phyloP scores from a whole-genome alignment of 2,113 vertebrate genomes.

The Malurus cyaneus region DNA sequence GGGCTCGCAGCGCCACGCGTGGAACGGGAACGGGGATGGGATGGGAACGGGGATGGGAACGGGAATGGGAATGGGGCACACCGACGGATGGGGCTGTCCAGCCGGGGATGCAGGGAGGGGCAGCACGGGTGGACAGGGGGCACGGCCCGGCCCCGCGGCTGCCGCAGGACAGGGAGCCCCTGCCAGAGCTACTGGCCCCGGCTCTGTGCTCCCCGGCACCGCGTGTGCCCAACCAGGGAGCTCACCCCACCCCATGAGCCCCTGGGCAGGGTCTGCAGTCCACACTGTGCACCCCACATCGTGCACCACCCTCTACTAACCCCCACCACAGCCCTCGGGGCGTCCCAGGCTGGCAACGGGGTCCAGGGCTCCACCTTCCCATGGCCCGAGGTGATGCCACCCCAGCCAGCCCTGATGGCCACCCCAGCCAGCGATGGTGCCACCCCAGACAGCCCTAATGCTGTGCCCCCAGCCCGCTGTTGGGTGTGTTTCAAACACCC shows the following conservation, averaged over 20 bases:
- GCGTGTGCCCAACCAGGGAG: accelerated
- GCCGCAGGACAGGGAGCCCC: not conserved
- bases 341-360: accelerated
- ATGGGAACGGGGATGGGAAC: accelerated
- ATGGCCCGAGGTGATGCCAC: accelerated
- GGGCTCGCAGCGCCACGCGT: not conserved
- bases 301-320: not conserved
- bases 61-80: too few species aligned
- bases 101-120: not conserved
- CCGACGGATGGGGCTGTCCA: not conserved
- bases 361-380: accelerated
- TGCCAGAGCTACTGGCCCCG: not conserved
- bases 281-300: accelerated
- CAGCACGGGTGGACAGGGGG: accelerated
- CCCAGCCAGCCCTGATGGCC: not conserved
- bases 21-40: not conserved
- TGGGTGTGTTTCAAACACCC: accelerated
- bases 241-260: not conserved
- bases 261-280: not conserved
- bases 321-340: accelerated
- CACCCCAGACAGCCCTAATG: too few species aligned
- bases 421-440: too few species aligned
- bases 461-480: accelerated
- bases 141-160: not conserved
- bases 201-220: not conserved